phyloP scores from a whole-genome alignment of 2,797 vertebrate genomes.

The Taeniopygia guttata region DNA sequence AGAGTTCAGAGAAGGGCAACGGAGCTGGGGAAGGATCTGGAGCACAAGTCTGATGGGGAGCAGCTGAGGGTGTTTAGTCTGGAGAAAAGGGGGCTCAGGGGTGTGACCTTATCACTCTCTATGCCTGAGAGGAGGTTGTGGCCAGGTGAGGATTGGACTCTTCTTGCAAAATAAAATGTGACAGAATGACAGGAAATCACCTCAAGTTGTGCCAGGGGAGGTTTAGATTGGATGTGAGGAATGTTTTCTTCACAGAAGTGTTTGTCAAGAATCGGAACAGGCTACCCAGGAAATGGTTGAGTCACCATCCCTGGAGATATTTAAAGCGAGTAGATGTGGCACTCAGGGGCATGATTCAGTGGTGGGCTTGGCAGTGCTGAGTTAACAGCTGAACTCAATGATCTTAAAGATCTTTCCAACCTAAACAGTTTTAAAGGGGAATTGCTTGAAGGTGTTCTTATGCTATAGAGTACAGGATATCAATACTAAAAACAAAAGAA shows the following conservation, averaged over 20 bases:
- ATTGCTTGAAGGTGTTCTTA: neutral
- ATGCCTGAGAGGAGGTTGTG: neutral
- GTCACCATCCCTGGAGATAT: neutral
- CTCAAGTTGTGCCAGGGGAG: neutral
- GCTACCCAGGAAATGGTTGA: neutral
- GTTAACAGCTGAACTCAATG: neutral
- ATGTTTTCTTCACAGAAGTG: neutral
- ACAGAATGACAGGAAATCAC: neutral
- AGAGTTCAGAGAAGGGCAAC: rapidly evolving
- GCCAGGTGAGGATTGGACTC: neutral
- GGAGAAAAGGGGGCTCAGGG: neutral
- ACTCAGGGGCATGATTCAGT: neutral
- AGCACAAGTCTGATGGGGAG: neutral
- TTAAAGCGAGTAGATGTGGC: neutral
- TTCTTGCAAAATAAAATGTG: neutral
- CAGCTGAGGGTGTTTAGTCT: neutral
- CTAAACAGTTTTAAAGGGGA: neutral
- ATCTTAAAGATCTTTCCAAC: neutral
- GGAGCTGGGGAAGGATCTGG: neutral
- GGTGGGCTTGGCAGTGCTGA: neutral
- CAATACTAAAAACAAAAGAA: neutral
- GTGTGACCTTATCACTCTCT: neutral
- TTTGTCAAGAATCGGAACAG: neutral
- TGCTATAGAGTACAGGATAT: neutral
- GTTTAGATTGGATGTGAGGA: neutral